Base-by-base conservation (phyloP, 2,113 vertebrate species). In the Trachemys scripta region DNA sequence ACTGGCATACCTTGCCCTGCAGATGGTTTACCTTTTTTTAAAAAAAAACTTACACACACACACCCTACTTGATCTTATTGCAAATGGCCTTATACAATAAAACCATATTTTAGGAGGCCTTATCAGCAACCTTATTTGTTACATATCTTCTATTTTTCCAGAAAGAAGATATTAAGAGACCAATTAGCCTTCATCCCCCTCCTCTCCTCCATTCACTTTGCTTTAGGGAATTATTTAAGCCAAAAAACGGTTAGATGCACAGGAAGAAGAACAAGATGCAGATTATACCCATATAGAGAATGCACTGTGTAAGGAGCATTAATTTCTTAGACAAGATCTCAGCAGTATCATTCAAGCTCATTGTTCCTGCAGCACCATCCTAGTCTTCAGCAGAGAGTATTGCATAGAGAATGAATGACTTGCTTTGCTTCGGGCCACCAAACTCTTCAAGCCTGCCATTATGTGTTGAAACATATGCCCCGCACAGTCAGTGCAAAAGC, bases 331-430 rank as follows among this genome's bases (percentile, higher is more conserved):
- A 72, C 59, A 49, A 2, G 13, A 42, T 5, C 3, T 4, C 2
- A 17, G 87, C 20, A 79, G 75, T 0, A 25, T 85, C 35, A 54
- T 3, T 29, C 20, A n/a, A 29, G 10, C 9, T 14, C 84, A 79
- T 50, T 51, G n/a, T 7, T 42, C 2, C 13, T 49, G 69, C 50
- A 57, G 81, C 1, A 5, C 8, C 8, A 0, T 0, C 1, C 2
- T 12, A 84, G 35, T 80, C 38, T 35, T 53, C 76, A 13, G 4
- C 35, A 69, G 38, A 51, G 8, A 35, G 1, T 25, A 7, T 2
- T 3, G 7, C 35, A 9, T 54, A 45, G 86, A 38, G n/a, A 17
- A 56, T 5, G 65, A 29, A 90, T 17, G 62, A 11, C 45, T 5
- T 16, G 19, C 79, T 78, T 35, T 65, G 42, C 53, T 38, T 31